A percentile compares a stretch with the other conserved stretches of the same genome.
Evolutionary conservation across 2,797 vertebrate genomes (phyloP).

Genomic region (Alcedo quadribrachys): DNA sequence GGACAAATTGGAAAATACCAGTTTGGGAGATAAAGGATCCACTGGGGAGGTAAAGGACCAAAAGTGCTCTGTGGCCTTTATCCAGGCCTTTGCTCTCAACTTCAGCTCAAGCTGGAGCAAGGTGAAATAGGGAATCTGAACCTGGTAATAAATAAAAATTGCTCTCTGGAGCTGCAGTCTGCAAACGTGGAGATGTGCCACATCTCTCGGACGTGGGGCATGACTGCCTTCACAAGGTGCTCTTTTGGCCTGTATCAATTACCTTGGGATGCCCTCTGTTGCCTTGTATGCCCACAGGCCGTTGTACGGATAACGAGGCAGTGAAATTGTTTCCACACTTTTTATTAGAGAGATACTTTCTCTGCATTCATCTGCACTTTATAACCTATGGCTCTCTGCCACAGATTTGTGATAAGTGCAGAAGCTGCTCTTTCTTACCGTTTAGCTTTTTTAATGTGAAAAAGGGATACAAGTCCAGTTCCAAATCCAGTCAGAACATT

Average conservation of each 20-base stretch:
- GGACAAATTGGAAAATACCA: not conserved
- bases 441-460: not conserved
- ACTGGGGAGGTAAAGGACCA: not conserved
- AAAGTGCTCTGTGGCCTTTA: not conserved
- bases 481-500: slow-evolving; percentile 9
- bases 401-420: not conserved
- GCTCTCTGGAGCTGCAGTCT: not conserved
- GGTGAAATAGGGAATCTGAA: not conserved
- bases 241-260: not conserved
- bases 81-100: not conserved
- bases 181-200: not conserved
- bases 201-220: not conserved
- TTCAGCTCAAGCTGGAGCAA: not conserved
- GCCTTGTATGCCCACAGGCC: not conserved
- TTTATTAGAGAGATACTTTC: not conserved
- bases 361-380: not conserved
- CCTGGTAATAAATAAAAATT: not conserved
- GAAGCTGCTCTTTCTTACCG: not conserved
- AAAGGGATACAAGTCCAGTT: not conserved
- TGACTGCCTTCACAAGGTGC: not conserved
- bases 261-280: not conserved
- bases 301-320: not conserved
- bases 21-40: too few species aligned
- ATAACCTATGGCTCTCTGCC: not conserved
- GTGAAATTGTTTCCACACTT: not conserved